Evolutionary conservation across 2,113 vertebrate species (phyloP).

Genomic region (Anhinga rufa): DNA sequence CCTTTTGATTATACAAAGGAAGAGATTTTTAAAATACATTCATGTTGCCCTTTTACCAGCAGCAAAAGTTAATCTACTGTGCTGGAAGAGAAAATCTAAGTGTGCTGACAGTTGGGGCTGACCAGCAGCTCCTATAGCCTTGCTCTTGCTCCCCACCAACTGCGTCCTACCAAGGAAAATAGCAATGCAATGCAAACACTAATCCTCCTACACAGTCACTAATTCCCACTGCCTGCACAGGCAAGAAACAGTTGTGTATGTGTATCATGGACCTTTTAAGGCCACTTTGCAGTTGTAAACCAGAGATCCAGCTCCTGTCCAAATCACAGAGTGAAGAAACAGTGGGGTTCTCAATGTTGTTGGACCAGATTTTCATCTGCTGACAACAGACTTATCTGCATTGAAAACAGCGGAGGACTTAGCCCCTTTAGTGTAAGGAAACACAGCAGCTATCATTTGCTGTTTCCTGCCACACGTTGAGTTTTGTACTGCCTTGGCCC

Average conservation of each 20-base stretch:
- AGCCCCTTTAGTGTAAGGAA: not conserved
- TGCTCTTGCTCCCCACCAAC: not conserved
- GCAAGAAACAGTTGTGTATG: not conserved
- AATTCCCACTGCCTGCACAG: not conserved
- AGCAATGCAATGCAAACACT: not conserved
- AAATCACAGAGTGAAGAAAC: not conserved
- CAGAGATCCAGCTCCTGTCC: not conserved
- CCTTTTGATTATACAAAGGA: slow-evolving; percentile 25
- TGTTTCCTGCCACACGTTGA: not conserved
- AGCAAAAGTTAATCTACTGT: not conserved
- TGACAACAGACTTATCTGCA: not conserved
- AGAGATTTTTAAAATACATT: slow-evolving; percentile 41
- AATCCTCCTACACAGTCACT: not conserved
- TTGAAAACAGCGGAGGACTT: not conserved
- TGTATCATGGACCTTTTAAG: accelerated
- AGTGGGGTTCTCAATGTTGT: accelerated
- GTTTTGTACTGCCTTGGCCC: not conserved
- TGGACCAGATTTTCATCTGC: not conserved
- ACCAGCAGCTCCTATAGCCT: not conserved
- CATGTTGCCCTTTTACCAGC: not conserved
- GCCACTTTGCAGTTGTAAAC: not conserved
- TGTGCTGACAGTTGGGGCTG: not conserved
- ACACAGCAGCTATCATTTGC: not conserved
- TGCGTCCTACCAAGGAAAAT: not conserved
- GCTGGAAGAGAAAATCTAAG: not conserved